Conservation (phyloP, 1,140 invertebrate species). For the Sitobion miscanthi region DNA sequence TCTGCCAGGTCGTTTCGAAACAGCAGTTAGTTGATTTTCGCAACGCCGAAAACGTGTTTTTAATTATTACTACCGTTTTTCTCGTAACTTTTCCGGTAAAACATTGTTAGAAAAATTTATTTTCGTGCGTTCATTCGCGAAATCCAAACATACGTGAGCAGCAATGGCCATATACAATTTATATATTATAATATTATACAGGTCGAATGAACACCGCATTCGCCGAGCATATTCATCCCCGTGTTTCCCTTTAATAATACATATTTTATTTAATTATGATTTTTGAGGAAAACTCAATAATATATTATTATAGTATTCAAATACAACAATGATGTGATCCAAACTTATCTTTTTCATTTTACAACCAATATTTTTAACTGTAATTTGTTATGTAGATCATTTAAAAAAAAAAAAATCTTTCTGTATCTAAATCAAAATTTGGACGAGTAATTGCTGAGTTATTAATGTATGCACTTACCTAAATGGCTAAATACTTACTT, state of each 20-base stretch:
- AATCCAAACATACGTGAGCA: neutral
- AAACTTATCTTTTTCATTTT: too few relatives aligned
- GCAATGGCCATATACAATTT: too few relatives aligned
- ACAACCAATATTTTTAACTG: too few relatives aligned
- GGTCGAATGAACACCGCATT: neutral
- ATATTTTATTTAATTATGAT: neutral
- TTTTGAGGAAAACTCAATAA: neutral
- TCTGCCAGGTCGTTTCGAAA: neutral
- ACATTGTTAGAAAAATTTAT: neutral
- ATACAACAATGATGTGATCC: too few relatives aligned
- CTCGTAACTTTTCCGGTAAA: neutral
- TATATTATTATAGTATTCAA: too few relatives aligned
- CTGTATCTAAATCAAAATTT: neutral
- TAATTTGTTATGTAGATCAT: too few relatives aligned
- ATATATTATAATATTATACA: neutral
- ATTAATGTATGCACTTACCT: neutral
- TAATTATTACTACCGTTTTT: neutral
- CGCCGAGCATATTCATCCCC: neutral
- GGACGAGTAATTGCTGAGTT: neutral
- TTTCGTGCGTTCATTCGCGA: neutral
- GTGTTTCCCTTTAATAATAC: neutral
- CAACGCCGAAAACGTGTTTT: neutral
- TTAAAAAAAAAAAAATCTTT: too few relatives aligned
- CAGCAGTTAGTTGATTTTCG: neutral
- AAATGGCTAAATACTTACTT: too few relatives aligned